Percentiles rank a stretch among this genome's conserved stretches.
These are phyloP conservation scores for Mus minutoides DNA, from an alignment of 2,797 vertebrate genomes.

Conservation along the genomic window DNA sequence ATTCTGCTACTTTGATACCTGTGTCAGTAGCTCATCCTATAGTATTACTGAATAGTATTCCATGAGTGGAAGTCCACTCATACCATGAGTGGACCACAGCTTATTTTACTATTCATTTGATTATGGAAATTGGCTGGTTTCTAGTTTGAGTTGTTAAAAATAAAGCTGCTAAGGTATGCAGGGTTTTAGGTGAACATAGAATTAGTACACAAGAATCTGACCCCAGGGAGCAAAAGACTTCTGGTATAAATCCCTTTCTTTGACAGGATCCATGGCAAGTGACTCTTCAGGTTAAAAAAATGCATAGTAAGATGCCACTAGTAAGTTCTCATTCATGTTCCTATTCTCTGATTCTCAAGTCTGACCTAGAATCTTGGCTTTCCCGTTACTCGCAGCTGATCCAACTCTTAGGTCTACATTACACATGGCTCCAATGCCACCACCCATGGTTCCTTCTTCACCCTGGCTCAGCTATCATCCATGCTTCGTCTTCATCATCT, in stretches of 20 bases:
- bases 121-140: background rate
- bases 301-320: background rate
- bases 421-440: background rate
- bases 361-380: background rate
- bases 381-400: no score
- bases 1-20: no score
- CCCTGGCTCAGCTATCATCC: background rate
- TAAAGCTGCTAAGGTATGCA: background rate
- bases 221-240: background rate
- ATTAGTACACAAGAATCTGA: background rate
- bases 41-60: background rate
- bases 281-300: background rate
- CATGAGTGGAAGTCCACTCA: background rate
- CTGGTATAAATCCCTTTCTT: background rate
- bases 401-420: background rate
- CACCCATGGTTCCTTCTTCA: background rate
- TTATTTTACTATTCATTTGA: background rate
- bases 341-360: background rate
- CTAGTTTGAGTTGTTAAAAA: background rate
- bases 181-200: background rate
- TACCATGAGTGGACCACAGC: background rate
- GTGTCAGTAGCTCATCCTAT: background rate
- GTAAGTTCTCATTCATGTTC: background rate
- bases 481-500: background rate
- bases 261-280: background rate